Conservation (phyloP, 2,797 vertebrate species). For the Pelochelys cantorii region DNA sequence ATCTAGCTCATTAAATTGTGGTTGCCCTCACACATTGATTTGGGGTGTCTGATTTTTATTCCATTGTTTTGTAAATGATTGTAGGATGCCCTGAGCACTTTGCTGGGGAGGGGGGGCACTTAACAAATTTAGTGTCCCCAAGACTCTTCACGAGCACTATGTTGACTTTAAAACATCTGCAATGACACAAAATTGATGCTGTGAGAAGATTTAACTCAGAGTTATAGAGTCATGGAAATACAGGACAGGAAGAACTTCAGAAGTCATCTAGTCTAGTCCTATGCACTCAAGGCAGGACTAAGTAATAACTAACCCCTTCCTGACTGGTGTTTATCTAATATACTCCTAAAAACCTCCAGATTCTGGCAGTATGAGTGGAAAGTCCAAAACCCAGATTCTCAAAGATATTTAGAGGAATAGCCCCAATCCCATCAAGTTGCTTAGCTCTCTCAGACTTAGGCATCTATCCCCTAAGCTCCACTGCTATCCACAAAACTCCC, state of each 20-base stretch:
- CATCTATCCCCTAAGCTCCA: neutral
- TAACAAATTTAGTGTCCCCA: neutral
- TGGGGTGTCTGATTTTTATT: neutral
- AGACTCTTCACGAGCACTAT: neutral
- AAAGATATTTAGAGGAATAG: neutral
- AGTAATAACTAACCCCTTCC: neutral
- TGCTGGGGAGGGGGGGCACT: neutral
- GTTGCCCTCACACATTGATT: neutral
- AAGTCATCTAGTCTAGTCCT: neutral
- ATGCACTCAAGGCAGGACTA: neutral
- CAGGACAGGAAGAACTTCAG: neutral
- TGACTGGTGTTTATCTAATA: neutral
- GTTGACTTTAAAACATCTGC: neutral
- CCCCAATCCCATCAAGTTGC: neutral
- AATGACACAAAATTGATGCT: neutral
- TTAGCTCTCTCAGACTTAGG: neutral
- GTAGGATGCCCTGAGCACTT: neutral
- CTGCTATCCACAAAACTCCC: neutral
- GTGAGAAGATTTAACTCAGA: neutral
- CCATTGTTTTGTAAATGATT: neutral
- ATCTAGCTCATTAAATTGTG: rapidly evolving
- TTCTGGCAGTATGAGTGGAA: neutral
- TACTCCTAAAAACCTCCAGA: neutral
- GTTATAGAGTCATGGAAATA: neutral
- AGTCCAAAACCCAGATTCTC: neutral